These are phyloP conservation scores for Cassiopea xamachana DNA, from an alignment of 30 jellyfish, hydroid and myxozoan species.

Conservation along the genomic window DNA sequence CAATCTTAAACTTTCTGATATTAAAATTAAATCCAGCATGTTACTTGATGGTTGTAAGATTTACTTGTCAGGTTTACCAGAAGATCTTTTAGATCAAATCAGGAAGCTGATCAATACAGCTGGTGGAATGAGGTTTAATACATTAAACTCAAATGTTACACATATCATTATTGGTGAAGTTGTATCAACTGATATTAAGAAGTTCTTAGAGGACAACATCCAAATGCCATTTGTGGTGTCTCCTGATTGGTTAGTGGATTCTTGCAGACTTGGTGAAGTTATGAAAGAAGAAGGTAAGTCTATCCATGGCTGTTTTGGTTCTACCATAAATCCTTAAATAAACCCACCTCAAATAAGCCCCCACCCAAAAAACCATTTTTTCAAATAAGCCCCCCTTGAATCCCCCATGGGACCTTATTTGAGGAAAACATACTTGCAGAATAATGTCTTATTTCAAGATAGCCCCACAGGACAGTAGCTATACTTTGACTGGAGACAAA, in stretches of 20 bases:
- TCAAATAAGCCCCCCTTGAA: too few relatives aligned
- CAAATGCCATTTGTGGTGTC: slow-evolving; percentile 89
- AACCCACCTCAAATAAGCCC: too few relatives aligned
- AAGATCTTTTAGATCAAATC: slow-evolving; percentile 42
- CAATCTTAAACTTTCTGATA: slow-evolving; percentile 16
- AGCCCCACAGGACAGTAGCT: too few relatives aligned
- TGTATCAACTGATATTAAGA: slow-evolving; percentile 41
- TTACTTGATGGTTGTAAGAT: slow-evolving; percentile 89
- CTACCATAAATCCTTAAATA: too few relatives aligned
- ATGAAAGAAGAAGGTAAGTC: slow-evolving; percentile 83
- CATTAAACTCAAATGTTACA: slow-evolving; percentile 68
- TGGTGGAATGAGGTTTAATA: slow-evolving; percentile 86
- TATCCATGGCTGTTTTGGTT: neutral
- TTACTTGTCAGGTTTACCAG: slow-evolving; percentile 66
- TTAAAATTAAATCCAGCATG: slow-evolving; percentile 35
- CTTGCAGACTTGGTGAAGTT: slow-evolving; percentile 57
- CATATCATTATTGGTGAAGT: slow-evolving; percentile 82
- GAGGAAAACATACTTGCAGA: too few relatives aligned
- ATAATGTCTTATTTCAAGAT: too few relatives aligned
- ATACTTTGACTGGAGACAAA: too few relatives aligned
- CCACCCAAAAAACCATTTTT: too few relatives aligned
- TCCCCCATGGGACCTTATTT: too few relatives aligned
- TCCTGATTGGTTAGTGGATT: slow-evolving; percentile 89
- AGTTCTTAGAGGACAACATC: slow-evolving; percentile 28
- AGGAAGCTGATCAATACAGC: slow-evolving; percentile 80